phyloP scores from a whole-genome alignment of 1,140 invertebrate species.

The Diuraphis noxia region DNA sequence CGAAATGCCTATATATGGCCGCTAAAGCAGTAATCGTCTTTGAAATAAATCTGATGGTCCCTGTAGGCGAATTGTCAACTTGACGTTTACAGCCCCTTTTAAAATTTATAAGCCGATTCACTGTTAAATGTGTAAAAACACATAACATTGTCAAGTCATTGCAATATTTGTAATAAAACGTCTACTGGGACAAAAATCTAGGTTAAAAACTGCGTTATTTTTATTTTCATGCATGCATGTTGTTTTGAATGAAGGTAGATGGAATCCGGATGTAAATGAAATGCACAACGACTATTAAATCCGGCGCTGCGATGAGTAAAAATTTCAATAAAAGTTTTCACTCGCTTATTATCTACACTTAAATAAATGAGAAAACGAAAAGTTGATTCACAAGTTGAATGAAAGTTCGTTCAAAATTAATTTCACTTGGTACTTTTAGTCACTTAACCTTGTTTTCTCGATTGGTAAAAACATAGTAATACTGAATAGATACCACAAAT shows the following conservation, averaged over 20 bases:
- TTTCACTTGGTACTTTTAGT: background rate
- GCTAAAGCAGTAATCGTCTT: background rate
- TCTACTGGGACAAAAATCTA: slow-evolving; percentile 10
- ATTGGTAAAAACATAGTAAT: background rate
- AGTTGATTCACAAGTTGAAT: too few species aligned
- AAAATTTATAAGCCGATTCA: slow-evolving; percentile 36
- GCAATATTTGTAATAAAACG: slow-evolving; percentile 45
- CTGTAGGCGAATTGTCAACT: slow-evolving; percentile 22
- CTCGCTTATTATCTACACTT: background rate
- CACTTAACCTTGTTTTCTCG: background rate
- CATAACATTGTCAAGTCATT: slow-evolving; percentile 26
- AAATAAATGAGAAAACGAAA: background rate
- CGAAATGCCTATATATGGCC: slow-evolving; percentile 21
- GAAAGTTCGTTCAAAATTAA: background rate
- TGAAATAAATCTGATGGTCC: slow-evolving; percentile 45
- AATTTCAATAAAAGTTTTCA: background rate
- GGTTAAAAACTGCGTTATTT: background rate
- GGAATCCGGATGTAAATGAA: background rate
- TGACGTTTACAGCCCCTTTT: slow-evolving; percentile 40
- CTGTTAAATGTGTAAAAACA: slow-evolving; percentile 20
- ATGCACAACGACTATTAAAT: background rate
- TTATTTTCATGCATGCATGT: background rate
- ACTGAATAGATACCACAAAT: background rate
- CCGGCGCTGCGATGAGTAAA: too few species aligned
- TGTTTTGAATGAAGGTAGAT: background rate